Evolutionary conservation across 2,888 invertebrate genomes (phyloP).

Genomic region (Chymomyza caudatula): DNA sequence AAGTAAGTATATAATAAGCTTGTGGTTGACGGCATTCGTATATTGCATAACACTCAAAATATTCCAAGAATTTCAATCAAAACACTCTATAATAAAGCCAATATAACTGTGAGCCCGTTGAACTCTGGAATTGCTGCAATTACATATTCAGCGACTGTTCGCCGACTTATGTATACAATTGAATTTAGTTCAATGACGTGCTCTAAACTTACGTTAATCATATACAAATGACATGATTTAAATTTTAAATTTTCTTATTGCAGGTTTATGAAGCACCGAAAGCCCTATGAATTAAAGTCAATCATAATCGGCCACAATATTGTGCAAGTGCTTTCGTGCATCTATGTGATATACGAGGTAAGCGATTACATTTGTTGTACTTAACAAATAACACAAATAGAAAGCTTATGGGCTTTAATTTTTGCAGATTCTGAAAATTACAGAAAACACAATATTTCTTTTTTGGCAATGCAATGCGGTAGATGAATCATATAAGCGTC

Average conservation of each 20-base stretch:
- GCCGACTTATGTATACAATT: background rate
- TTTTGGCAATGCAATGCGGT: slow-evolving; percentile 62
- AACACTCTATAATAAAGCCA: background rate
- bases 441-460: slow-evolving; percentile 36
- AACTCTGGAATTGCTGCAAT: slow-evolving; percentile 10
- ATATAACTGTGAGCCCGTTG: background rate
- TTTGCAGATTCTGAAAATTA: slow-evolving; percentile 53
- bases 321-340: slow-evolving; percentile 82
- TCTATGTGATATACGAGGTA: slow-evolving; percentile 64
- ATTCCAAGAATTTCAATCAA: background rate
- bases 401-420: background rate
- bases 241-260: slow-evolving; percentile 5
- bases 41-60: background rate
- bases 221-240: slow-evolving; percentile 6
- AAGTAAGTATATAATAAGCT: slow-evolving; percentile 42
- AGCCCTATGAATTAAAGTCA: slow-evolving; percentile 83
- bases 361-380: background rate
- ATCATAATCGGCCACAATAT: slow-evolving; percentile 88
- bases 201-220: too few relatives aligned
- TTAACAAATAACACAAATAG: too few relatives aligned
- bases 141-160: background rate
- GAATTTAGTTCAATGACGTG: background rate
- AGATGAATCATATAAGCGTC: slow-evolving; percentile 24
- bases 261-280: slow-evolving; percentile 83
- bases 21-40: background rate